Evolutionary conservation across 2,113 vertebrate genomes (phyloP), one percentile per base, ranked within the genome.

Genomic region (Riparia riparia): DNA sequence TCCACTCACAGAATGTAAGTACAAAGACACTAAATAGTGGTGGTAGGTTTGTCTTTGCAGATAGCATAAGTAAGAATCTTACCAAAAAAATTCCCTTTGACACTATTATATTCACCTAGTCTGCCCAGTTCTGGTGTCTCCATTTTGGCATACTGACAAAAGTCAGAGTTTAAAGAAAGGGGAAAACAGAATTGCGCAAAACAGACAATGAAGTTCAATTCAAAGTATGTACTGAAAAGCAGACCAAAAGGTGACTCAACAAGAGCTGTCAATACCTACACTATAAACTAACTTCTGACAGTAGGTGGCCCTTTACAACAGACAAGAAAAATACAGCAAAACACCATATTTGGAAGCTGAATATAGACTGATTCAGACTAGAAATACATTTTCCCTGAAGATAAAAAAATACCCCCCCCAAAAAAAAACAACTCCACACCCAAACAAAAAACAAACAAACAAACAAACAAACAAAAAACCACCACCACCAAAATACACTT

Each of bases 1-100:
- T 26, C 2, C 32, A 32, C 39, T 51, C 47, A 44, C 2, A 54
- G 24, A 81, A 58, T 0, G 0, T 16, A 39, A 64, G 13, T 29
- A 64, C 16, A 70, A 54, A 91, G 51, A 71, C 11, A 66, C 4
- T 34, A 54, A 86, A 69, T 32, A 69, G 9, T 9, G 10, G 8
- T 53, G 17, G 31, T 20, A 93, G 24, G 44, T 44, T 83, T 93
- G 8, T 28, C 32, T 42, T 84, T n/a, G 21, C 24, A 64, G 9
- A 14, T 25, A 6, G 29, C 47, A 47, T 4, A 1, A 39, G 17
- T 45, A 77, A 69, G 6, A 69, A 45, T 15, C 17, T 65, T 53
- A 14, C 1, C 8, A 37, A 19, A 61, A 81, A 64, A 66, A 17
- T 13, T 31, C 37, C 19, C 8, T 81, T 70, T 58, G 17, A 47